Percentiles rank a stretch among this genome's conserved stretches.
phyloP scores from a whole-genome alignment of 2,888 invertebrate species.

The Eupithecia abbreviata region DNA sequence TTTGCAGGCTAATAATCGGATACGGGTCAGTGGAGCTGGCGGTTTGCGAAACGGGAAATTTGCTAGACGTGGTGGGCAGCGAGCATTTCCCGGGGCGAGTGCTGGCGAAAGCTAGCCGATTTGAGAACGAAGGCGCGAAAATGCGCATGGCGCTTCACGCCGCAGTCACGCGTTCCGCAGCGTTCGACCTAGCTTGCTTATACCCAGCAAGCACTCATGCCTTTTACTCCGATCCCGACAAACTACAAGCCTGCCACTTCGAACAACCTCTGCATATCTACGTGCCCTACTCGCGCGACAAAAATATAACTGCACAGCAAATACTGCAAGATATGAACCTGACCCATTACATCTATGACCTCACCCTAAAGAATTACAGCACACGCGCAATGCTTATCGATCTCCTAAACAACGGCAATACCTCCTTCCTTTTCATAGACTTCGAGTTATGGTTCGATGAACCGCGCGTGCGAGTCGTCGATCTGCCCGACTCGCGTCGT shows the following conservation, averaged over 20 bases:
- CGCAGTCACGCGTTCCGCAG: not conserved
- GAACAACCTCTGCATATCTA: not conserved
- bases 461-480: conserved; percentile 11
- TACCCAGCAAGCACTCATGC: not conserved
- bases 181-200: not conserved
- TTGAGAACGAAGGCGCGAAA: too few relatives aligned
- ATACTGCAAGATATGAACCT: not conserved
- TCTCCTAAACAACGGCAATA: conserved; percentile 10
- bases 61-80: conserved; percentile 8
- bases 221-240: not conserved
- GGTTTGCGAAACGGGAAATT: not conserved
- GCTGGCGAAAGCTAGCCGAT: too few relatives aligned
- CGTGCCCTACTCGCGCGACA: not conserved
- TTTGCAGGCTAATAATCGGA: conserved; percentile 12
- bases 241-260: not conserved
- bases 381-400: conserved; percentile 16
- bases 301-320: not conserved
- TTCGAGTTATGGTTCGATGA: conserved; percentile 48
- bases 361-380: not conserved
- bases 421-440: conserved; percentile 52
- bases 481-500: not conserved
- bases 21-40: not conserved
- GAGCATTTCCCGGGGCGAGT: not conserved
- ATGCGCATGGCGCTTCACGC: not conserved
- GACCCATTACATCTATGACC: too few relatives aligned